Base-by-base conservation (phyloP, 2,113 vertebrate genomes). In the Tonatia bakeri region DNA sequence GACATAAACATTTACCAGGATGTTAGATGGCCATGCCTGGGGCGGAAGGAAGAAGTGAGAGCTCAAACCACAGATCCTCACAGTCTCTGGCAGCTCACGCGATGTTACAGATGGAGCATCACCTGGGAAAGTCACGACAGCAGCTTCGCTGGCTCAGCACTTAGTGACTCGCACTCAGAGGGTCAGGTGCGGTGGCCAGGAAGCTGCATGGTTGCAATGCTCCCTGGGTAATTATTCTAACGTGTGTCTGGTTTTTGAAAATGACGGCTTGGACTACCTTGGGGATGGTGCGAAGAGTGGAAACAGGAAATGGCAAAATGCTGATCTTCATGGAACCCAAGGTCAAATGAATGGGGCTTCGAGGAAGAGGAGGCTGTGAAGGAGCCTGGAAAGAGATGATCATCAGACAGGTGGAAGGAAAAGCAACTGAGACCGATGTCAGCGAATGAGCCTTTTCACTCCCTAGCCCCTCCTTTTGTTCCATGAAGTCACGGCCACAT, bases 401-500 rank as follows among this genome's bases (percentile, higher is more conserved):
- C 45, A 33, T 28, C 45, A 33, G 26, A 20, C 45, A 72, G 64
- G 38, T 33, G 38, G 70, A 16, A 5, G 13, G n/a, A 33, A 33
- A 54, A 81, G 65, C 52, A 5, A 16, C 59, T 40, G 31, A 56
- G 15, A 83, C 56, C 82, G 52, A 45, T 9, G 17, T 43, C 77
- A 50, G 77, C 38, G 80, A 75, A 64, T 19, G 81, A 76, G 33
- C 12, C 43, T 70, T 65, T 45, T 22, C 22, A 33, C 13, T 31
- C 17, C 10, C 22, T 22, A 17, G 7, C 54, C 56, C 56, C 22
- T 0, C 2, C 5, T 88, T 85, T 47, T 50, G 17, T 56, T 43
- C 67, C 4, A 9, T 14, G 61, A 95, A 95, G 40, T 91, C 79
- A 86, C 43, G 13, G 26, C 26, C 17, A 38, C 65, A 83, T 91